Evolutionary conservation across 1,140 invertebrate species (phyloP), one percentile per base, ranked within the genome.

Genomic region (Mercenaria mercenaria): DNA sequence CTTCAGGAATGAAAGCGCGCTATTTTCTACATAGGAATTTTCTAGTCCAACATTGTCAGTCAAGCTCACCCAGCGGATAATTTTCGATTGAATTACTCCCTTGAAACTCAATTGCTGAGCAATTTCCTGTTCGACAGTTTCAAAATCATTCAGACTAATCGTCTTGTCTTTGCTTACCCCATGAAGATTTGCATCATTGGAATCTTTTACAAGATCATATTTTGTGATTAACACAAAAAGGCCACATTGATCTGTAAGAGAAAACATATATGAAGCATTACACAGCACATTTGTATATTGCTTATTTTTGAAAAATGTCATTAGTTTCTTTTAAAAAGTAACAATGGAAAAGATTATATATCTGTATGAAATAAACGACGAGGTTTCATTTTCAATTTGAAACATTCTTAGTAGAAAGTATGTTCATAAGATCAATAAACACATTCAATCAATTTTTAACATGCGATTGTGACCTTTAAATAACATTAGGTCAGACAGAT

Each of bases 221-320:
- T 84, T 84, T 32, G 82, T 84, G 37, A 84, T 84, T 3, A 84
- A 37, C 6, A 84, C 64, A 39, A 72, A 72, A 34, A 84, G 23
- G 0, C 72, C 64, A 39, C 39, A 20, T 13, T 26, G 26, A n/a
- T 50, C 82, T 84, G 43, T 15, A 84, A 69, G 34, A 23, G 8
- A 47, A 61, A n/a, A 6, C 18, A 29, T n/a, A n/a, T n/a, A n/a
- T n/a, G n/a, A n/a, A n/a, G n/a, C n/a, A n/a, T n/a, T n/a, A n/a
- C n/a, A n/a, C n/a, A n/a, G n/a, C n/a, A n/a, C n/a, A n/a, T n/a
- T n/a, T n/a, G n/a, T n/a, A n/a, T n/a, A n/a, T n/a, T n/a, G n/a
- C n/a, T n/a, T n/a, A n/a, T n/a, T n/a, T n/a, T n/a, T n/a, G n/a
- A n/a, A n/a, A n/a, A n/a, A n/a, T n/a, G n/a, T n/a, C n/a, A n/a